Conservation (phyloP, 2,888 invertebrate genomes). For the Drosophila fulvimacula region DNA sequence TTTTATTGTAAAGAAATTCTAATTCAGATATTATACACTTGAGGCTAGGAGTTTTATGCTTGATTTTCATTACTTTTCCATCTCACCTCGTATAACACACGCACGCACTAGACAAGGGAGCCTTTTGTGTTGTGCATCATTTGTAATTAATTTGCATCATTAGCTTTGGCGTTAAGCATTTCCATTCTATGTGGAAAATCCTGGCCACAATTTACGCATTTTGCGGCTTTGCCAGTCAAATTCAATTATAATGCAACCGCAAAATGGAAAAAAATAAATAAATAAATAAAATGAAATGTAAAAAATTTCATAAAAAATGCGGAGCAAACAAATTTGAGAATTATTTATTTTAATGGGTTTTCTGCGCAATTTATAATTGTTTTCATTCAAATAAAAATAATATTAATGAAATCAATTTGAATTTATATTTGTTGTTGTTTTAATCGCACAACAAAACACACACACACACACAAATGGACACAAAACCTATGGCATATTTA, state of each 20-base stretch:
- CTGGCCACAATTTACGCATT: conserved; percentile 63
- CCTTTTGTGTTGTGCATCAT: conserved; percentile 59
- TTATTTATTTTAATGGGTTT: conserved; percentile 60
- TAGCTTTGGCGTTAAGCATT: conserved; percentile 52
- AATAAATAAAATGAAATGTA: not conserved
- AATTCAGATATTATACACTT: not conserved
- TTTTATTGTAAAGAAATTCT: no score
- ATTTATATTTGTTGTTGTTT: conserved; percentile 29
- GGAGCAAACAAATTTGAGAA: conserved; percentile 40
- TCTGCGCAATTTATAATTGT: conserved; percentile 58
- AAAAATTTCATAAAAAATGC: not conserved
- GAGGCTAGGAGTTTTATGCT: no score
- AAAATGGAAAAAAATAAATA: conserved; percentile 22
- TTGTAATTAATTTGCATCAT: conserved; percentile 78
- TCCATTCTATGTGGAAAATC: conserved; percentile 28
- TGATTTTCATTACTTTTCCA: not conserved
- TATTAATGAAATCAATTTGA: conserved; percentile 65
- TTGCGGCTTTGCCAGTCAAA: conserved; percentile 73
- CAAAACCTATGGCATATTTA: conserved; percentile 41
- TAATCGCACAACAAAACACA: not conserved
- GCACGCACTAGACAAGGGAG: conserved; percentile 2
- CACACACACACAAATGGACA: conserved; percentile 18
- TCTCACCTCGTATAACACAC: conserved; percentile 8
- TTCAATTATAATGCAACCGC: conserved; percentile 62
- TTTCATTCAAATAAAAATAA: conserved; percentile 46